Percentiles rank a stretch among this genome's conserved stretches.
These are phyloP conservation scores for Diorhabda carinulata DNA, from an alignment of 1,140 invertebrate species.

Conservation along the genomic window DNA sequence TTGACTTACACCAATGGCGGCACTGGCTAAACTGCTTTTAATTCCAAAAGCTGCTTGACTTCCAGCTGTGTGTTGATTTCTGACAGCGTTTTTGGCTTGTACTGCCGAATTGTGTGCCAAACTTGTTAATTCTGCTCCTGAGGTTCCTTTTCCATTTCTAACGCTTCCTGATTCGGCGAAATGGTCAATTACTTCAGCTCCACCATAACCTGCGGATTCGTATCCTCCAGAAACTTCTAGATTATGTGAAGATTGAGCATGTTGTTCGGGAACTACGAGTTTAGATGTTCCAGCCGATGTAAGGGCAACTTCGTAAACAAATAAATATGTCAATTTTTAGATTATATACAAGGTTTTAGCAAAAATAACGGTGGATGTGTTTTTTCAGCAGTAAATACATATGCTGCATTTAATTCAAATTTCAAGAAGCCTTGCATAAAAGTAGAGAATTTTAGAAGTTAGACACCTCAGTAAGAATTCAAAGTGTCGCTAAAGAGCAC, in stretches of 20 bases:
- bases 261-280: slow-evolving; percentile 28
- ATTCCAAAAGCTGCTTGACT: neutral
- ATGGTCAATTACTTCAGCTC: neutral
- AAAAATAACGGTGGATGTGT: too few species aligned
- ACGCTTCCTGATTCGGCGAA: too few species aligned
- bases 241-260: slow-evolving; percentile 16
- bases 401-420: too few species aligned
- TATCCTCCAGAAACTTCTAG: slow-evolving; percentile 15
- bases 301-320: slow-evolving; percentile 13
- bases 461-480: too few species aligned
- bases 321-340: neutral
- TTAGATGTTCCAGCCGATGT: slow-evolving; percentile 15
- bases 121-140: slow-evolving; percentile 33
- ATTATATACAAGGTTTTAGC: too few species aligned
- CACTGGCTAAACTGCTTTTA: neutral
- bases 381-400: too few species aligned
- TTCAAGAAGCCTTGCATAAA: too few species aligned
- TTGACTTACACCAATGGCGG: slow-evolving; percentile 4
- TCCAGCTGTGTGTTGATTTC: neutral
- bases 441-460: too few species aligned
- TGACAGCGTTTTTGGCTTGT: neutral
- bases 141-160: slow-evolving; percentile 11
- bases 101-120: neutral
- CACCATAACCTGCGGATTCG: slow-evolving; percentile 4
- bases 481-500: too few species aligned